Base-by-base conservation (phyloP, 2,888 invertebrate species). In the Aradus depressus region DNA sequence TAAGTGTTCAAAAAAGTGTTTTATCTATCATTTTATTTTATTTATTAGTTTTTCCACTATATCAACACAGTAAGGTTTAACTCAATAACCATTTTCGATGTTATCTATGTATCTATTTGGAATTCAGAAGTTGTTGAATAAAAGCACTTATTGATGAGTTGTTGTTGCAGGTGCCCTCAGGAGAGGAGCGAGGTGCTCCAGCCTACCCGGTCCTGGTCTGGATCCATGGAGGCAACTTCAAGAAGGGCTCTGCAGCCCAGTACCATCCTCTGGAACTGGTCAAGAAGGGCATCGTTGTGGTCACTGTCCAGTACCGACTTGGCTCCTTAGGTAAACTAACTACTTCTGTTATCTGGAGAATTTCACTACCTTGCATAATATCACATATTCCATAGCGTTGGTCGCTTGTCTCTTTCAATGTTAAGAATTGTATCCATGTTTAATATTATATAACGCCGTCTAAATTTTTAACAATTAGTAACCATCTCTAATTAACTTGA, bases 221-320 rank as follows among this genome's bases (percentile, higher is more conserved):
- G 75, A 80, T 86, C 59, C 86, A 86, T 60, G 85, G 85, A 3
- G 86, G 86, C 21, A 83, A 81, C 55, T 85, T 82, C 64, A 73
- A 76, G 57, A 75, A 76, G 61, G 86, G 85, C 2, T 84, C 85
- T 0, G 80, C 81, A 0, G 73, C 77, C 12, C 79, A 84, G 51
- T 86, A 85, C 63, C 82, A 81, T 54, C 82, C 83, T 68, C 70
- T 70, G 62, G 60, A 66, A 60, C 70, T 86, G 42, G 76, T 80
- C 0, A 75, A 78, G 48, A 75, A 80, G 63, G 76, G 79, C 41
- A 72, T 84, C 1, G 77, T 86, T 42, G 72, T 86, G 8, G 85
- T 86, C 6, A 79, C 84, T 0, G 75, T 81, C 0, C 84, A 87
- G 61, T 86, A 86, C 62, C 75, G 86, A 22, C 68, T 86, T 22